Conservation (phyloP, 2,888 invertebrate genomes). For the Drosophila rellima region DNA sequence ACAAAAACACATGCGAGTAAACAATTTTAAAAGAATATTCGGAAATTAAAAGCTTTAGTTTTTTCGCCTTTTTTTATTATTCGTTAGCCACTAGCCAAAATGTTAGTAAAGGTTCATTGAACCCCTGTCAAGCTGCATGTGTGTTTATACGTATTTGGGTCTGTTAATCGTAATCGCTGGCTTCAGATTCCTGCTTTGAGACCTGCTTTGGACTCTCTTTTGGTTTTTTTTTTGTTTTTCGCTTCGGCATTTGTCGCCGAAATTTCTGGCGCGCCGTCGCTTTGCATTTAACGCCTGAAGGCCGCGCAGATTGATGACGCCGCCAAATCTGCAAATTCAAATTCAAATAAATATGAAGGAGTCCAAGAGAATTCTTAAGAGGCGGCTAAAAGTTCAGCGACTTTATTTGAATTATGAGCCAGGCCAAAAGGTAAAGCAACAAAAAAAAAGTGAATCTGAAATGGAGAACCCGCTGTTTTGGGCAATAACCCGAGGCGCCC, state of each 20-base stretch:
- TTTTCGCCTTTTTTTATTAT: constrained; percentile 5
- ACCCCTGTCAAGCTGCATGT: constrained; percentile 63
- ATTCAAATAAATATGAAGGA: constrained; percentile 20
- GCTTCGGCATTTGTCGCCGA: constrained; percentile 70
- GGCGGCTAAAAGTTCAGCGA: constrained; percentile 64
- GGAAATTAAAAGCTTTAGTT: constrained; percentile 69
- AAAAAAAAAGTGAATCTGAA: constrained; percentile 82
- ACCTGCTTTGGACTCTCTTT: constrained; percentile 29
- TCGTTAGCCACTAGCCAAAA: constrained; percentile 57
- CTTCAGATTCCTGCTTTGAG: constrained; percentile 18
- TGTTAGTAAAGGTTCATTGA: constrained; percentile 70
- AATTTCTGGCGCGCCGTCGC: constrained; percentile 58
- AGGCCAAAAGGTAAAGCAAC: constrained; percentile 44
- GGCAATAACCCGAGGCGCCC: constrained; percentile 59
- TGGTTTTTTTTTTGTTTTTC: background rate
- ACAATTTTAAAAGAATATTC: background rate
- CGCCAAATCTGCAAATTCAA: constrained; percentile 56
- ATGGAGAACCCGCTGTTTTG: constrained; percentile 64
- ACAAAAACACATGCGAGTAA: background rate
- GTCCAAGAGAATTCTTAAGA: constrained; percentile 49
- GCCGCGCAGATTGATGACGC: constrained; percentile 80
- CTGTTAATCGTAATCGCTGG: constrained; percentile 67
- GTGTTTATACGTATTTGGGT: constrained; percentile 66
- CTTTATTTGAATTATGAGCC: constrained; percentile 72
- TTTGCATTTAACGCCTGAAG: constrained; percentile 81